Evolutionary conservation across 2,113 vertebrate species (phyloP).

Genomic region (Menidia beryllina): DNA sequence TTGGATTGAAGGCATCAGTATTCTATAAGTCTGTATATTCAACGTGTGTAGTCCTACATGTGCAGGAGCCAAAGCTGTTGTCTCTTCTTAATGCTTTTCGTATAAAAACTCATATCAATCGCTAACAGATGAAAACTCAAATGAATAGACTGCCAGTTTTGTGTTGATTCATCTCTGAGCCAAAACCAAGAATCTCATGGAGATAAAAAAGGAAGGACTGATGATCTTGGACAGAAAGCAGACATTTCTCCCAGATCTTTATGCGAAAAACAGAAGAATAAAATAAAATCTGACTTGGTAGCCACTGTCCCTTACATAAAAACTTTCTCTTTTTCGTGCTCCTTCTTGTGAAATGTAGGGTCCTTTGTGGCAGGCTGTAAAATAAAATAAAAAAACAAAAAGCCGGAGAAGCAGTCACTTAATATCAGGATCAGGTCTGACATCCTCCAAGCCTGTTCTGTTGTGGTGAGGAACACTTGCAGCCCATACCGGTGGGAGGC

Average conservation of each 20-base stretch:
- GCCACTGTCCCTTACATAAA: conserved; percentile 72
- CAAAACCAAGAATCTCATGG: conserved; percentile 45
- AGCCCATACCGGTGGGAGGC: conserved; percentile 73
- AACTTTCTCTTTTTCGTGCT: conserved; percentile 44
- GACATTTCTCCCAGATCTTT: conserved; percentile 43
- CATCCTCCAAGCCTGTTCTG: conserved; percentile 40
- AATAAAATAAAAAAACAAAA: conserved; percentile 54
- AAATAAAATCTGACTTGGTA: conserved; percentile 43
- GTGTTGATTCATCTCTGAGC: conserved; percentile 56
- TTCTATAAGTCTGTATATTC: conserved; percentile 18
- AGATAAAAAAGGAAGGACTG: conserved; percentile 41
- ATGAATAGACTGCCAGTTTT: conserved; percentile 52
- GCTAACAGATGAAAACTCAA: conserved; percentile 39
- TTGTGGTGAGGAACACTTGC: conserved; percentile 50
- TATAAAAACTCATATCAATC: conserved; percentile 48
- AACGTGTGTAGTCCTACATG: conserved; percentile 69
- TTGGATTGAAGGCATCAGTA: conserved; percentile 46
- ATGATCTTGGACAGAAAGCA: conserved; percentile 51
- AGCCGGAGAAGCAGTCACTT: conserved; percentile 52
- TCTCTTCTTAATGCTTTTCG: conserved; percentile 60
- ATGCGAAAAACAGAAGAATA: no score
- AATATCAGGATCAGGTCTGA: conserved; percentile 62
- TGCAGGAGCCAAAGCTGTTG: conserved; percentile 62
- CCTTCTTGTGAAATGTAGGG: conserved; percentile 41
- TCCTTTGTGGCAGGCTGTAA: conserved; percentile 57